Percentiles rank a stretch among this genome's conserved stretches.
phyloP scores from a whole-genome alignment of 2,888 invertebrate species.

The Dorcus hopei region DNA sequence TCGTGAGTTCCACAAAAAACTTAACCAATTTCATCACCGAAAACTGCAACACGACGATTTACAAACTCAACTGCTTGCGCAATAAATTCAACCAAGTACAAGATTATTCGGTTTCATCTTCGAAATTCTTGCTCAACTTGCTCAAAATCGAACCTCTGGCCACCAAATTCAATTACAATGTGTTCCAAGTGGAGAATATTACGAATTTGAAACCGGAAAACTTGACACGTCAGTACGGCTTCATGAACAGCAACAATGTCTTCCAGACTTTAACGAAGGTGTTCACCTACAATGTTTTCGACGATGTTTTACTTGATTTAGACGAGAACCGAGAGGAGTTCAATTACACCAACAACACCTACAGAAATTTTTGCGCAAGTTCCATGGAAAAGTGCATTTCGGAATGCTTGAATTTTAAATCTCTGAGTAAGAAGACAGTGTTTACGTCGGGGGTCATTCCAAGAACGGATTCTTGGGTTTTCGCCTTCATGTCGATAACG shows the following conservation, averaged over 20 bases:
- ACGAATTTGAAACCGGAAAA: not conserved
- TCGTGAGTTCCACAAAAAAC: conserved; percentile 35
- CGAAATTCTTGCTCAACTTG: not conserved
- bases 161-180: conserved; percentile 40
- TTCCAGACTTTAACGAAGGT: conserved; percentile 34
- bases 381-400: conserved; percentile 22
- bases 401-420: conserved; percentile 30
- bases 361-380: conserved; percentile 19
- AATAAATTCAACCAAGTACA: conserved; percentile 19
- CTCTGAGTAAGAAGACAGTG: conserved; percentile 16
- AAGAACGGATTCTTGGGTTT: conserved; percentile 55
- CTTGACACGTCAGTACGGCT: not conserved
- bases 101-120: not conserved
- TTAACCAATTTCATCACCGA: conserved; percentile 30
- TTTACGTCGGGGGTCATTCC: conserved; percentile 26
- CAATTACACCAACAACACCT: conserved; percentile 12
- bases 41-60: conserved; percentile 38
- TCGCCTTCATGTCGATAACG: conserved; percentile 63
- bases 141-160: conserved; percentile 40
- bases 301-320: conserved; percentile 34
- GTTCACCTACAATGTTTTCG: conserved; percentile 40
- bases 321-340: conserved; percentile 20
- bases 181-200: conserved; percentile 33
- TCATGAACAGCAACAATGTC: conserved; percentile 18
- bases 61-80: conserved; percentile 38